Base-by-base conservation (phyloP, 2,888 invertebrate genomes). In the Drosophila villosipedis region DNA sequence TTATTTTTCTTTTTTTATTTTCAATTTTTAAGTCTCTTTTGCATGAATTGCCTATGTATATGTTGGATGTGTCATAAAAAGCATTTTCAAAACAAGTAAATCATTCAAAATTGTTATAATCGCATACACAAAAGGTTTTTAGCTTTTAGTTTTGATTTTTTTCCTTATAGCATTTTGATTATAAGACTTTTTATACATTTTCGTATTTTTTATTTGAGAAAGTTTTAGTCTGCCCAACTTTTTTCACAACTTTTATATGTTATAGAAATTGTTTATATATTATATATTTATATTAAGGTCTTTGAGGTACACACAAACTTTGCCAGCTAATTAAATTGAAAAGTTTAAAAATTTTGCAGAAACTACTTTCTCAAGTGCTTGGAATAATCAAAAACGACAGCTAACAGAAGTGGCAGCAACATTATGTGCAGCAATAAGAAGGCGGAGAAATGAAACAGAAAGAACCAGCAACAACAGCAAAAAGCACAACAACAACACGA, bases 41-140 rank as follows among this genome's bases (percentile, higher is more conserved):
- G 50, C 37, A 22, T 49, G 22, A 25, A 19, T 33, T 64, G 50
- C 33, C 54, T 16, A 35, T 53, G 61, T 28, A 33, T 30, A 39
- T 50, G 58, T 58, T 62, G 41, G 41, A 60, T 67, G 49, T 37
- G 41, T 58, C 47, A 58, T 50, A 41, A 43, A 61, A 69, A 30
- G 49, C 43, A 55, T 76, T 39, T 60, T 59, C 25, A 62, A 62
- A 41, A 63, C 47, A 60, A 28, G 28, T 73, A 74, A 73, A 54
- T 77, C 62, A 78, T 49, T 47, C 35, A 3, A 35, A 57, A 31
- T 35, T 30, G 19, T 33, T 53, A 10, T 33, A 55, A 16, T 54
- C 31, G 54, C 3, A 47, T 41, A 66, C 65, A 53, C 52, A 66
- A 52, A 37, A 28, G 64, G 6, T 64, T 35, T 35, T 35, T 35